Evolutionary conservation across 2,888 invertebrate species (phyloP).

Genomic region (Heliconius cydno): DNA sequence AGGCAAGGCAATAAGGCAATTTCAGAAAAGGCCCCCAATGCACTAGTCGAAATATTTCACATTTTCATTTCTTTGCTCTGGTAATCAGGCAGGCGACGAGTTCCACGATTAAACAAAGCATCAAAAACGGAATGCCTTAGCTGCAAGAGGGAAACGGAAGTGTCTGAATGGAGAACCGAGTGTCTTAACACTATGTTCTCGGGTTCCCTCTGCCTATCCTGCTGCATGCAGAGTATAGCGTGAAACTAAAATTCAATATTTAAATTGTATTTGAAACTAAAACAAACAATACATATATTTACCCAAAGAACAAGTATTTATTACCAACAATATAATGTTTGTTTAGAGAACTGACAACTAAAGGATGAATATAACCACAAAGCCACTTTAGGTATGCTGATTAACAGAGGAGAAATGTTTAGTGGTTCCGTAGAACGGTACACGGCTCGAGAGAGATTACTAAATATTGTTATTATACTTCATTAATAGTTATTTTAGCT

Average conservation of each 20-base stretch:
- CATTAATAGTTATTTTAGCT: neutral
- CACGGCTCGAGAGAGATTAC: neutral
- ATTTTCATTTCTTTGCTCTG: too few relatives aligned
- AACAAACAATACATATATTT: neutral
- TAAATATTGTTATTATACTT: neutral
- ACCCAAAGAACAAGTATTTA: neutral
- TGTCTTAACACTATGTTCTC: too few relatives aligned
- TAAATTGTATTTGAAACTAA: neutral
- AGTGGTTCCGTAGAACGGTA: slow-evolving; percentile 4
- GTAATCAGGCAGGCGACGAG: too few relatives aligned
- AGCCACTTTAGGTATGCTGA: slow-evolving; percentile 15
- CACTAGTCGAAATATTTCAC: too few relatives aligned
- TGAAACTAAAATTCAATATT: neutral
- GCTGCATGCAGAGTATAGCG: too few relatives aligned
- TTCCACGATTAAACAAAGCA: too few relatives aligned
- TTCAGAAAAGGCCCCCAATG: too few relatives aligned
- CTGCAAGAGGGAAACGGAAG: too few relatives aligned
- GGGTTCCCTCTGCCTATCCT: too few relatives aligned
- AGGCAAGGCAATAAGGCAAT: too few relatives aligned
- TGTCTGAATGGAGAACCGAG: too few relatives aligned
- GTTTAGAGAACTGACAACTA: neutral
- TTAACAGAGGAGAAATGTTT: neutral
- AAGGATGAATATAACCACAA: slow-evolving; percentile 10
- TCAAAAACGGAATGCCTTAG: too few relatives aligned
- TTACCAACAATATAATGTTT: neutral